Evolutionary conservation across 1,140 invertebrate species (phyloP).

Genomic region (Drosophila kurseongensis): DNA sequence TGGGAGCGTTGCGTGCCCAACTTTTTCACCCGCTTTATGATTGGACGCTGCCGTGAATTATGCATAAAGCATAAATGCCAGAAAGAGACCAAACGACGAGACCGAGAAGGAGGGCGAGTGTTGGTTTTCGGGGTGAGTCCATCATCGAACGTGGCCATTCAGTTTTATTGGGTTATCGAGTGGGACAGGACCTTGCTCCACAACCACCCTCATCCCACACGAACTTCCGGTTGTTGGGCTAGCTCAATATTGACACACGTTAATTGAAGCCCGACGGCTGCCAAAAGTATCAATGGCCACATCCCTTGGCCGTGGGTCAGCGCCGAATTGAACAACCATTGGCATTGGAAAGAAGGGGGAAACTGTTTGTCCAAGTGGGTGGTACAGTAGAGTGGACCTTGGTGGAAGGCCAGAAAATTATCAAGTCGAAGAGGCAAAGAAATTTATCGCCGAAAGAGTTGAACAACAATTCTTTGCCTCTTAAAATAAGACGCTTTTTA

Average conservation of each 20-base stretch:
- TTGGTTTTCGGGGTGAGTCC: slow-evolving; percentile 27
- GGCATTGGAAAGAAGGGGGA: slow-evolving; percentile 1
- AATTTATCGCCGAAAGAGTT: too few species aligned
- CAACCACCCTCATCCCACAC: background rate
- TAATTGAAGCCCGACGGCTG: slow-evolving; percentile 69
- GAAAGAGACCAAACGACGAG: slow-evolving; percentile 47
- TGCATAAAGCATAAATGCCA: slow-evolving; percentile 60
- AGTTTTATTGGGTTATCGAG: slow-evolving; percentile 53
- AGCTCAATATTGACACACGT: slow-evolving; percentile 77
- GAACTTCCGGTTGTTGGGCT: slow-evolving; percentile 43
- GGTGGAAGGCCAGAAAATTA: too few species aligned
- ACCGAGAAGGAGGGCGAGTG: slow-evolving; percentile 9
- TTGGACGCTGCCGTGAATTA: slow-evolving; percentile 77
- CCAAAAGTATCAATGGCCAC: slow-evolving; percentile 66
- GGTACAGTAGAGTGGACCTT: slow-evolving; percentile 10
- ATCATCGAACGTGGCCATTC: slow-evolving; percentile 21
- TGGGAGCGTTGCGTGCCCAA: slow-evolving; percentile 54
- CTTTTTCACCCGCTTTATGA: slow-evolving; percentile 67
- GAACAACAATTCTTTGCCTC: too few species aligned
- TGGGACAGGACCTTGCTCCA: background rate
- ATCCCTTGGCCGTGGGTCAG: slow-evolving; percentile 48
- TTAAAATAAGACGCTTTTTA: too few species aligned
- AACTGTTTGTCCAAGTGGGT: background rate
- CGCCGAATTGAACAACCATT: slow-evolving; percentile 71
- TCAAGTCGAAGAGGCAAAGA: too few species aligned